Evolutionary conservation across 1,140 invertebrate species (phyloP).

Genomic region (Paraescarpia echinospica): DNA sequence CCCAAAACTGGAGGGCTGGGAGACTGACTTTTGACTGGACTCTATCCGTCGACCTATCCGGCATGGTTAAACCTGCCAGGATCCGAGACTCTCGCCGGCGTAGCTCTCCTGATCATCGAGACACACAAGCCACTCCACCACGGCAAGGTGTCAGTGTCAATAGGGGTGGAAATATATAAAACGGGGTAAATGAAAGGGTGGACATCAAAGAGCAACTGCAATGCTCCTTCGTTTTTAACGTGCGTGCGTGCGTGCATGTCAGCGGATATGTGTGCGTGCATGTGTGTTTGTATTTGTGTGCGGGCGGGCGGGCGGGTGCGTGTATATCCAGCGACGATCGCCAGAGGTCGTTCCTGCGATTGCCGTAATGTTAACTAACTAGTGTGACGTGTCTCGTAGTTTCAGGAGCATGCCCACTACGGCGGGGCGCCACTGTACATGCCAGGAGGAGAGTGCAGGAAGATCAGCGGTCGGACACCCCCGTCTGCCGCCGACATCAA

Average conservation of each 20-base stretch:
- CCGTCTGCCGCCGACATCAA: neutral
- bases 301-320: neutral
- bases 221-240: too few relatives aligned
- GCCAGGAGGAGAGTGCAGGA: conserved; percentile 3
- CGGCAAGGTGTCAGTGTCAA: too few relatives aligned
- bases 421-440: neutral
- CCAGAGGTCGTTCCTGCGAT: neutral
- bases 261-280: neutral
- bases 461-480: neutral
- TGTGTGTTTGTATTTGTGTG: neutral
- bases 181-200: too few relatives aligned
- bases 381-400: neutral
- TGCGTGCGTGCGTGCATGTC: neutral
- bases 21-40: too few relatives aligned
- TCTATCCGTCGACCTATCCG: too few relatives aligned
- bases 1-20: too few relatives aligned
- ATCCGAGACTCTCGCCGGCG: too few relatives aligned
- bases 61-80: too few relatives aligned
- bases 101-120: too few relatives aligned
- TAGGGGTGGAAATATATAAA: too few relatives aligned
- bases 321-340: neutral
- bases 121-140: too few relatives aligned
- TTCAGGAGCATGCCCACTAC: neutral
- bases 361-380: neutral
- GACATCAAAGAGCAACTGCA: too few relatives aligned